Evolutionary conservation across 2,113 vertebrate genomes (phyloP).

Genomic region (Rhinoptilus africanus): DNA sequence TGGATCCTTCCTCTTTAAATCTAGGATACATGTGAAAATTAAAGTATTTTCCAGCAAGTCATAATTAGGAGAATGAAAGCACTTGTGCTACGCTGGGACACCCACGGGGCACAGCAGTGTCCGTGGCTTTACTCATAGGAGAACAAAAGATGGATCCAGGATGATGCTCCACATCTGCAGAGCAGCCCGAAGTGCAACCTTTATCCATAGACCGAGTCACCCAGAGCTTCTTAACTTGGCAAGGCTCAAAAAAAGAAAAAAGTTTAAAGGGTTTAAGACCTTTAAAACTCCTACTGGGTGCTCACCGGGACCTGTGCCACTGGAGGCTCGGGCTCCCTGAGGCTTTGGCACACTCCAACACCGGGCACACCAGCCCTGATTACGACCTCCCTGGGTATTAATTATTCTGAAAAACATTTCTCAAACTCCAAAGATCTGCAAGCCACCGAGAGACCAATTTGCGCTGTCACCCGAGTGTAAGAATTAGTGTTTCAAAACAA

Average conservation of each 20-base stretch:
- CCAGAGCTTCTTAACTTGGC: background rate
- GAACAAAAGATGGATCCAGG: background rate
- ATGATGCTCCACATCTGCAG: background rate
- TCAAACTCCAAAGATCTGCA: background rate
- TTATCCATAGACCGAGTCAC: background rate
- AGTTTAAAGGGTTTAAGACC: background rate
- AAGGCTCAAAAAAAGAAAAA: background rate
- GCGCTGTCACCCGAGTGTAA: rapidly evolving
- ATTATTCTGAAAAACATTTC: background rate
- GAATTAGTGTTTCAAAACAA: background rate
- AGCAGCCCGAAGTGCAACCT: background rate
- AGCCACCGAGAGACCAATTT: conserved; percentile 3
- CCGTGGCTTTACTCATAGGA: background rate
- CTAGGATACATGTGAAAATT: background rate
- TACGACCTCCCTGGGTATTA: background rate
- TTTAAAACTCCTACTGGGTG: background rate
- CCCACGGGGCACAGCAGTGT: background rate
- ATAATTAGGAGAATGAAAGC: background rate
- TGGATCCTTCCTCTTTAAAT: background rate
- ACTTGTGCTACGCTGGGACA: background rate
- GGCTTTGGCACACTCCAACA: background rate
- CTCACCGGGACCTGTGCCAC: background rate
- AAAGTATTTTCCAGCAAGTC: background rate
- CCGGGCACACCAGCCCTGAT: background rate
- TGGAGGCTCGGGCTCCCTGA: background rate